A percentile compares a stretch with the other conserved stretches of the same genome.
phyloP scores from a whole-genome alignment of 2,888 invertebrate genomes.

The Tanytarsus gracilentus region DNA sequence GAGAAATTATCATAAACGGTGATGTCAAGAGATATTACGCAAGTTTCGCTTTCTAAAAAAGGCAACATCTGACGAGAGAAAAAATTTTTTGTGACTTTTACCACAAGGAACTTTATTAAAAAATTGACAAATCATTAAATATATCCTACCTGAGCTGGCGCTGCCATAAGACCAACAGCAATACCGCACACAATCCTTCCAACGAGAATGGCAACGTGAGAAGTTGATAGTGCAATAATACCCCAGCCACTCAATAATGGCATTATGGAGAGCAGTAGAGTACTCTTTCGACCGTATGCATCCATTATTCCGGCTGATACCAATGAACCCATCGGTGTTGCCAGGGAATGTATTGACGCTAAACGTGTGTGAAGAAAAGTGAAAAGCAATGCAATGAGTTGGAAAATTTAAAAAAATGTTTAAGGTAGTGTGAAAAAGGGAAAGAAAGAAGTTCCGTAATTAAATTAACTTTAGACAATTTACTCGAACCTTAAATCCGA shows the following conservation, averaged over 20 bases:
- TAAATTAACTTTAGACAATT: constrained; percentile 15
- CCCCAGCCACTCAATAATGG: constrained; percentile 63
- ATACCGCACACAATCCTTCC: constrained; percentile 63
- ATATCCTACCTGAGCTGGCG: constrained; percentile 58
- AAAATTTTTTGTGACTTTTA: too few relatives aligned
- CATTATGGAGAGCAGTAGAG: constrained; percentile 54
- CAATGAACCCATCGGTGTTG: constrained; percentile 65
- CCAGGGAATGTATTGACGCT: constrained; percentile 72
- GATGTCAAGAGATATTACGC: too few relatives aligned
- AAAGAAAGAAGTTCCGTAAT: constrained; percentile 1
- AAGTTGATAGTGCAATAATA: constrained; percentile 50
- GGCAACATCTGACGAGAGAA: too few relatives aligned
- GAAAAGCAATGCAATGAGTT: neutral
- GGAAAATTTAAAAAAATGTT: neutral
- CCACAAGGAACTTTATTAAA: too few relatives aligned
- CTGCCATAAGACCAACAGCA: constrained; percentile 62
- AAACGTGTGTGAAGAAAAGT: constrained; percentile 32
- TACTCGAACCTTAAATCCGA: neutral
- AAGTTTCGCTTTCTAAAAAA: too few relatives aligned
- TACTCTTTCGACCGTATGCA: constrained; percentile 55
- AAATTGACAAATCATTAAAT: constrained; percentile 21
- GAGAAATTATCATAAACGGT: too few relatives aligned
- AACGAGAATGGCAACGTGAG: constrained; percentile 51
- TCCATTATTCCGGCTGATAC: constrained; percentile 64
- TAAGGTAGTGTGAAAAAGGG: neutral